These are phyloP conservation scores for Plagodis pulveraria DNA, from an alignment of 2,888 invertebrate species.

Conservation along the genomic window DNA sequence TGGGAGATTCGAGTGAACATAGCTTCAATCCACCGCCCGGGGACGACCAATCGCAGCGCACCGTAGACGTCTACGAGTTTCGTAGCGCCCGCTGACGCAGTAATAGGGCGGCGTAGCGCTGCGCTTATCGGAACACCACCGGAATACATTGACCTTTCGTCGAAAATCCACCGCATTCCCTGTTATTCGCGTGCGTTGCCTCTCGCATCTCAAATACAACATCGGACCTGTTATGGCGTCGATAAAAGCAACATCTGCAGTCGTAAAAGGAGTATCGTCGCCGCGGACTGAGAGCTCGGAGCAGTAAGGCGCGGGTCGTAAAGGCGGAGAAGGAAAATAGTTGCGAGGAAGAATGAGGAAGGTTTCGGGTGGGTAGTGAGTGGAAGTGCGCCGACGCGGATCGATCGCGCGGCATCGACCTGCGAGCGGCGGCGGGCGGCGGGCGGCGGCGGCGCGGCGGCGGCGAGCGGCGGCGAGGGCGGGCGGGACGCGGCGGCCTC, in stretches of 20 bases:
- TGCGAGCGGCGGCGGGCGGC: conserved; percentile 40
- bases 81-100: conserved; percentile 74
- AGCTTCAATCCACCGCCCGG: conserved; percentile 46
- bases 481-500: conserved; percentile 48
- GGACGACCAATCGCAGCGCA: conserved; percentile 61
- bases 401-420: conserved; percentile 58
- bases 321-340: conserved; percentile 42
- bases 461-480: conserved; percentile 43
- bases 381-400: conserved; percentile 51
- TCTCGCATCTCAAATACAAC: conserved; percentile 24
- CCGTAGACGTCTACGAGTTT: conserved; percentile 75
- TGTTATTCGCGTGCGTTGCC: conserved; percentile 16
- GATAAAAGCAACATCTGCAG: conserved; percentile 50
- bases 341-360: conserved; percentile 45
- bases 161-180: conserved; percentile 56
- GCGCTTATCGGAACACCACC: conserved; percentile 57
- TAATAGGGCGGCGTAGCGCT: conserved; percentile 69
- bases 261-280: conserved; percentile 48
- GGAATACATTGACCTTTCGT: conserved; percentile 63
- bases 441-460: conserved; percentile 47
- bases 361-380: conserved; percentile 55
- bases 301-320: conserved; percentile 29
- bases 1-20: conserved; percentile 47
- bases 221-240: conserved; percentile 51
- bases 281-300: conserved; percentile 32